A percentile compares a stretch with the other conserved stretches of the same genome.
phyloP scores from a whole-genome alignment of 2,113 vertebrate genomes.

The Gymnogyps californianus region DNA sequence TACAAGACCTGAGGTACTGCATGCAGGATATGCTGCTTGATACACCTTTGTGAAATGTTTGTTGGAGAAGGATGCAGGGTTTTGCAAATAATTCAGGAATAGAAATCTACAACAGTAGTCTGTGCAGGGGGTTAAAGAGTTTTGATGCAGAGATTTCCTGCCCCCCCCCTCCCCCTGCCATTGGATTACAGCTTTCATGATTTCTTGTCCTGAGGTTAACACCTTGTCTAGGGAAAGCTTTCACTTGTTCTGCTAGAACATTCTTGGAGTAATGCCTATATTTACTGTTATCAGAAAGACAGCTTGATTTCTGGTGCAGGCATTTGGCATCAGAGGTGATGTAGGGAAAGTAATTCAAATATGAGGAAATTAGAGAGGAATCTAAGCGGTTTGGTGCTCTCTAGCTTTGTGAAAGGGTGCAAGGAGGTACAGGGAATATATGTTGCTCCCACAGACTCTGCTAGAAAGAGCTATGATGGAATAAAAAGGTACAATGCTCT shows the following conservation, averaged over 20 bases:
- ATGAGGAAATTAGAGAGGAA: background rate
- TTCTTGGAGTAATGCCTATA: background rate
- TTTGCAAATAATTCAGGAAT: background rate
- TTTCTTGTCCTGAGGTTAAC: background rate
- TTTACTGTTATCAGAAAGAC: background rate
- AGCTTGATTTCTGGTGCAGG: background rate
- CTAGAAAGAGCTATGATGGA: background rate
- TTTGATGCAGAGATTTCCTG: background rate
- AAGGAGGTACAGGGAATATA: background rate
- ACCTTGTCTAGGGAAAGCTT: background rate
- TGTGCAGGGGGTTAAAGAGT: background rate
- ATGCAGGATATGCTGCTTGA: background rate
- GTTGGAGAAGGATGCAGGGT: background rate
- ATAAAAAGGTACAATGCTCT: background rate
- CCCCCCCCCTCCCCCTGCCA: no score
- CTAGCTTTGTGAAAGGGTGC: background rate
- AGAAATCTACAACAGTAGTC: background rate
- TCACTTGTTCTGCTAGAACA: background rate
- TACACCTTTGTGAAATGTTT: background rate
- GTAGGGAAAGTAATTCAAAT: background rate
- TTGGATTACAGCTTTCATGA: background rate
- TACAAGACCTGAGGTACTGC: background rate
- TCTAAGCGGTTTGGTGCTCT: background rate
- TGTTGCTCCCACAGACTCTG: background rate
- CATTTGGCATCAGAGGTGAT: background rate